These are phyloP conservation scores for Gymnocheta viridis DNA, from an alignment of 2,888 invertebrate genomes.

Conservation along the genomic window DNA sequence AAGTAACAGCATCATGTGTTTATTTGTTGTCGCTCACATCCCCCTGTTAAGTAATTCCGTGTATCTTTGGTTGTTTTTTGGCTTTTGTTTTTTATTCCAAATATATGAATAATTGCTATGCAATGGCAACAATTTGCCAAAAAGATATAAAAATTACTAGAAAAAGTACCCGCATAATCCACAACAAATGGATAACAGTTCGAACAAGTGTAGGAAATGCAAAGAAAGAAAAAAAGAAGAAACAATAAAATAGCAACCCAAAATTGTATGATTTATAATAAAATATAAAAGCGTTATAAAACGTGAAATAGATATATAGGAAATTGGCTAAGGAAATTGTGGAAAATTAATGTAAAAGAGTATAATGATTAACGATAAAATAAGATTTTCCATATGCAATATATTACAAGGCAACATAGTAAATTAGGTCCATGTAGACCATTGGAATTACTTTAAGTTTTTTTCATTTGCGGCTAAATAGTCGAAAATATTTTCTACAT, in stretches of 20 bases:
- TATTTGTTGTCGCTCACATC: slow-evolving; percentile 10
- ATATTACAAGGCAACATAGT: background rate
- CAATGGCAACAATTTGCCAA: slow-evolving; percentile 67
- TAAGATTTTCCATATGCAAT: background rate
- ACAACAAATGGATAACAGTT: slow-evolving; percentile 57
- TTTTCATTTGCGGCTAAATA: too few species aligned
- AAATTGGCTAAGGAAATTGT: slow-evolving; percentile 53
- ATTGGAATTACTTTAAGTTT: too few species aligned
- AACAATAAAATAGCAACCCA: slow-evolving; percentile 57
- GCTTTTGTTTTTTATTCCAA: slow-evolving; percentile 44
- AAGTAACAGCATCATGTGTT: slow-evolving; percentile 66
- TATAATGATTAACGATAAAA: background rate
- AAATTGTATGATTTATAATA: slow-evolving; percentile 65
- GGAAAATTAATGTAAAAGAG: slow-evolving; percentile 7
- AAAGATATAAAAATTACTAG: slow-evolving; percentile 39
- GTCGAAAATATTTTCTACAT: too few species aligned
- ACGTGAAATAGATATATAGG: slow-evolving; percentile 46
- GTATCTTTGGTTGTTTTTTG: slow-evolving; percentile 30
- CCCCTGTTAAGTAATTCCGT: background rate
- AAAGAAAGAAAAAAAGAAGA: background rate
- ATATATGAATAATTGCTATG: slow-evolving; percentile 68
- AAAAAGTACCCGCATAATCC: slow-evolving; percentile 64
- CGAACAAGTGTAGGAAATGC: slow-evolving; percentile 42
- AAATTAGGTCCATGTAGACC: too few species aligned
- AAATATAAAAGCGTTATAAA: slow-evolving; percentile 47